phyloP scores from a whole-genome alignment of 2,113 vertebrate species.

The Ailurus styani region DNA sequence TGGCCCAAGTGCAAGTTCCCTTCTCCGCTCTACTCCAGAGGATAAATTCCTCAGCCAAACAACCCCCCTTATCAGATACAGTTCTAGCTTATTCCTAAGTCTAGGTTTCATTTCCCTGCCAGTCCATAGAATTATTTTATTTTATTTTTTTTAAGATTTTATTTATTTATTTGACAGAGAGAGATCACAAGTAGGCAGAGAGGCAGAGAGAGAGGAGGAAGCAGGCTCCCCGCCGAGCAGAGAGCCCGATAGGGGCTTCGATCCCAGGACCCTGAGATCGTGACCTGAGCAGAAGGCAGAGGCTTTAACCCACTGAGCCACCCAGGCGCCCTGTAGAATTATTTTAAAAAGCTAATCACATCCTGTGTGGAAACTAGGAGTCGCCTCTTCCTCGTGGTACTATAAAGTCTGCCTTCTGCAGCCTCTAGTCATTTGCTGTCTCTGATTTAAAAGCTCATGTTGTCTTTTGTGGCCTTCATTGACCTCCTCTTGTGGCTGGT shows the following conservation, averaged over 20 bases:
- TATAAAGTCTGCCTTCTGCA: neutral
- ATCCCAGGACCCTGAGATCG: too few species aligned
- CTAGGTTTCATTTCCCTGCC: neutral
- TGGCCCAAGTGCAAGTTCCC: neutral
- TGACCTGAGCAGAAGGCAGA: too few species aligned
- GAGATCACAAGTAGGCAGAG: too few species aligned
- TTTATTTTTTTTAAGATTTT: too few species aligned
- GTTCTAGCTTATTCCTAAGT: neutral
- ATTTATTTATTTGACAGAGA: too few species aligned
- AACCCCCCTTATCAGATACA: rapidly evolving
- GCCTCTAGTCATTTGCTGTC: rapidly evolving
- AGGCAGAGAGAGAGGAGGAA: too few species aligned
- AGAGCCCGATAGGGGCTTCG: too few species aligned
- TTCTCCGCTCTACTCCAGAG: neutral
- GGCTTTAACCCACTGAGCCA: too few species aligned
- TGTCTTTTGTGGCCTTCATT: neutral
- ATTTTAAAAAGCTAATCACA: neutral
- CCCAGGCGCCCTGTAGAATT: too few species aligned
- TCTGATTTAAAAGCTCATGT: rapidly evolving
- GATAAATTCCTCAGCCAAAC: neutral
- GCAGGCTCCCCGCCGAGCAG: too few species aligned
- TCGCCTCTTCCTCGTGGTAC: too few species aligned
- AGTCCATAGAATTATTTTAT: neutral
- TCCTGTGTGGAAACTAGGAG: neutral
- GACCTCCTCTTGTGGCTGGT: neutral